Conservation (phyloP, 2,888 invertebrate genomes). For the Agrotis clavis region DNA sequence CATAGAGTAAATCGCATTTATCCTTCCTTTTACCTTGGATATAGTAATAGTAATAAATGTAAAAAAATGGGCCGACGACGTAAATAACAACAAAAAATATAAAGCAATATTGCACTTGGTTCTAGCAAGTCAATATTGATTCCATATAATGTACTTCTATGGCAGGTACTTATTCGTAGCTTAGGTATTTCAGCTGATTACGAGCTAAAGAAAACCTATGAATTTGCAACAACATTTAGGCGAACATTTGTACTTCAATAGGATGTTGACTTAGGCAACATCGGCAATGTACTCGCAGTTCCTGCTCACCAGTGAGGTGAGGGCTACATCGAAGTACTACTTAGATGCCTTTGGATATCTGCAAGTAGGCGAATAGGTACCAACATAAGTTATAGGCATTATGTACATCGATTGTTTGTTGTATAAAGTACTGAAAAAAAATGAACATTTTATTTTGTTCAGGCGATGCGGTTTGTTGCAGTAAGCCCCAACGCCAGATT, state of each 20-base stretch:
- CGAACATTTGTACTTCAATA: conserved; percentile 2
- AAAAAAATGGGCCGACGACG: background rate
- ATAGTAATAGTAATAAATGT: background rate
- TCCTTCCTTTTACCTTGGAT: conserved; percentile 1
- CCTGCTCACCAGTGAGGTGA: conserved; percentile 14
- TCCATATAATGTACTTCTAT: too few relatives aligned
- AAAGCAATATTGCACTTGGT: too few relatives aligned
- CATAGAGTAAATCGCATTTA: conserved; percentile 8
- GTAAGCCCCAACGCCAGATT: background rate
- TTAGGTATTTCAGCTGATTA: background rate
- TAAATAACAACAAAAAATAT: background rate
- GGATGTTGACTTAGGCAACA: conserved; percentile 24
- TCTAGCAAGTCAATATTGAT: too few relatives aligned
- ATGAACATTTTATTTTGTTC: too few relatives aligned
- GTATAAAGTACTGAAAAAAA: too few relatives aligned
- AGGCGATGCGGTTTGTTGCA: too few relatives aligned
- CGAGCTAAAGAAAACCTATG: background rate
- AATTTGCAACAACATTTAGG: background rate
- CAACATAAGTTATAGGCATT: background rate
- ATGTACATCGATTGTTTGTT: background rate
- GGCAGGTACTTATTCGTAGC: too few relatives aligned
- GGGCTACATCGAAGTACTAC: conserved; percentile 6
- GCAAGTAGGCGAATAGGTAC: background rate
- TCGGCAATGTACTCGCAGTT: conserved; percentile 9
- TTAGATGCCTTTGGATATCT: background rate